phyloP scores from a whole-genome alignment of 2,113 vertebrate genomes.

The cat (Felis catus) region F.catus_Fca126_mat1.0 CM031415.1:54114501-54115000 shows the following conservation, averaged over 20 bases:
- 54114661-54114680: not conserved
- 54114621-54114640: not conserved
- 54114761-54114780: not conserved
- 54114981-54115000: not conserved
- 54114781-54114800: not conserved
- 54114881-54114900: not conserved
- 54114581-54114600: not conserved
- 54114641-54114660: not conserved
- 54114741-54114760: not conserved
- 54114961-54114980: not conserved
- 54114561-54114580: not conserved
- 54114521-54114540: not conserved
- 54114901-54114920: not conserved
- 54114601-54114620: no score
- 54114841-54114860: not conserved
- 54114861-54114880: not conserved
- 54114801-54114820: not conserved
- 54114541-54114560: not conserved
- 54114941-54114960: not conserved
- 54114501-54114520: not conserved
- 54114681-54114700: not conserved
- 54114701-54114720: not conserved
- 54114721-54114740: not conserved
- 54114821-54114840: constrained; percentile 18
- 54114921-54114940: not conserved